phyloP scores from a whole-genome alignment of 2,797 vertebrate genomes.

The Sebastes steindachneri region DNA sequence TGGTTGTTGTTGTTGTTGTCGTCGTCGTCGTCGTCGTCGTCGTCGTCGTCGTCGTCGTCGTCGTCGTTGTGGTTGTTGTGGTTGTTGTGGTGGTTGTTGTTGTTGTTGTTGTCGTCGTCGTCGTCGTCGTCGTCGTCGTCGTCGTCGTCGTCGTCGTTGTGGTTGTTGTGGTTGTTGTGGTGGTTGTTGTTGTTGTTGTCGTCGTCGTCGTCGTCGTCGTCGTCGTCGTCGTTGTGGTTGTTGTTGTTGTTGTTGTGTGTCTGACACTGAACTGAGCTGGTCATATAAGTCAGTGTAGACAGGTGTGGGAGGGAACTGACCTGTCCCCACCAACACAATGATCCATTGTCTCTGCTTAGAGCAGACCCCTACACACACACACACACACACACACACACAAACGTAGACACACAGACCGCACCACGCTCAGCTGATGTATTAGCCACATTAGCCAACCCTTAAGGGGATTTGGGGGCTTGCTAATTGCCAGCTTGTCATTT shows the following conservation, averaged over 20 bases:
- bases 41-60: too few relatives aligned
- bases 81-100: too few relatives aligned
- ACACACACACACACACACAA: constrained; percentile 28
- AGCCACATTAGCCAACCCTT: constrained; percentile 89
- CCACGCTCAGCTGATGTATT: constrained; percentile 87
- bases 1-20: too few relatives aligned
- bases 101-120: too few relatives aligned
- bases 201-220: accelerated
- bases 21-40: too few relatives aligned
- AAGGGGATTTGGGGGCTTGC: constrained; percentile 91
- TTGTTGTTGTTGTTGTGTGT: neutral
- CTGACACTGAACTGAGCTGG: neutral
- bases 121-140: too few relatives aligned
- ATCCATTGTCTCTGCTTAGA: constrained; percentile 68
- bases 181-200: accelerated
- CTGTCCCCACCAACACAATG: constrained; percentile 43
- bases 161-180: accelerated
- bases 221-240: neutral
- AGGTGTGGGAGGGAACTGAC: constrained; percentile 25
- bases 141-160: too few relatives aligned
- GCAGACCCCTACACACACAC: constrained; percentile 39
- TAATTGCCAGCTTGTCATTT: constrained; percentile 98
- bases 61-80: too few relatives aligned
- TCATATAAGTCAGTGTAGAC: constrained; percentile 20
- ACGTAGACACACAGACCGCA: constrained; percentile 25